These are phyloP conservation scores for Athene cunicularia DNA, from an alignment of 2,113 vertebrate species.

Conservation along the genomic window DNA sequence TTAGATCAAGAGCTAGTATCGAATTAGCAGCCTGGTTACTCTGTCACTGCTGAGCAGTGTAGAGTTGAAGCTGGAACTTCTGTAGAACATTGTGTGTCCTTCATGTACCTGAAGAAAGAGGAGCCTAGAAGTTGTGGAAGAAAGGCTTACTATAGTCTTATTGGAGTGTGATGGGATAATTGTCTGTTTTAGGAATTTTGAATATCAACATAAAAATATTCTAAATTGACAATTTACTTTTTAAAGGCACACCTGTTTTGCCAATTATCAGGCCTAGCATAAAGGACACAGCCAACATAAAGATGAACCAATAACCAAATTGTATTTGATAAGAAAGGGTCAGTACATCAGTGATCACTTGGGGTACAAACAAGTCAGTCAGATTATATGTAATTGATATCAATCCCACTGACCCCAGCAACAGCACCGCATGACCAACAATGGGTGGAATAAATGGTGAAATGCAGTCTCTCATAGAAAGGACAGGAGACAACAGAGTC, in stretches of 20 bases:
- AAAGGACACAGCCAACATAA: too few relatives aligned
- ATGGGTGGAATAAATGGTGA: too few relatives aligned
- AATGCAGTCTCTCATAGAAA: too few relatives aligned
- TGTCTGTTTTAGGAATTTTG: not conserved
- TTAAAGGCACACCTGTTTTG: not conserved
- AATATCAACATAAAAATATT: not conserved
- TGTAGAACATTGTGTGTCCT: not conserved
- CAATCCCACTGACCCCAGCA: too few relatives aligned
- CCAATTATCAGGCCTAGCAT: too few relatives aligned
- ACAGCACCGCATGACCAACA: too few relatives aligned
- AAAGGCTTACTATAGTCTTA: not conserved
- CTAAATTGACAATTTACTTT: not conserved
- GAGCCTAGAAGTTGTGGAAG: not conserved
- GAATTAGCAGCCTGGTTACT: not conserved
- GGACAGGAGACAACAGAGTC: too few relatives aligned
- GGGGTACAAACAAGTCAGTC: too few relatives aligned
- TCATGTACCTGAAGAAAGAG: not conserved
- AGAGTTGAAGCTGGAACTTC: not conserved
- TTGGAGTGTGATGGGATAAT: not conserved
- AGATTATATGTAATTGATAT: too few relatives aligned
- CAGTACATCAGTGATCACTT: too few relatives aligned
- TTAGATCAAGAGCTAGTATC: not conserved
- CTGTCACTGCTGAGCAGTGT: not conserved
- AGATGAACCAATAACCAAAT: too few relatives aligned
- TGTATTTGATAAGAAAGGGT: too few relatives aligned